phyloP scores from a whole-genome alignment of 2,797 vertebrate species.

The Acrossocheilus wenchowensis region DNA sequence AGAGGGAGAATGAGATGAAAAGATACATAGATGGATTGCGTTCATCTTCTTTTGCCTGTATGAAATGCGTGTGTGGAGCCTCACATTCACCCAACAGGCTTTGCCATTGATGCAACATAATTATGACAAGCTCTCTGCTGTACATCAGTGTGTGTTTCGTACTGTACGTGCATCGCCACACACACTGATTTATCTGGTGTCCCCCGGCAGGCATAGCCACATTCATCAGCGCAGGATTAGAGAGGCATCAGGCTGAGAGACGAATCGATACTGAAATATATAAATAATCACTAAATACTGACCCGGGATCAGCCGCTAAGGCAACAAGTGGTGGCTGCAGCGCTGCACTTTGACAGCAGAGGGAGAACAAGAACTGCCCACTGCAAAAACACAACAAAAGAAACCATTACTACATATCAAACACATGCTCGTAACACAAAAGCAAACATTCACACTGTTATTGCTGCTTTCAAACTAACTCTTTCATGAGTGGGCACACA shows the following conservation, averaged over 20 bases:
- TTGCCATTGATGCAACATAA: slow-evolving; percentile 56
- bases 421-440: not conserved
- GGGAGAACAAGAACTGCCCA: slow-evolving; percentile 59
- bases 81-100: slow-evolving; percentile 31
- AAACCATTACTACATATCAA: slow-evolving; percentile 22
- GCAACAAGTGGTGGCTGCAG: slow-evolving; percentile 63
- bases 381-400: not conserved
- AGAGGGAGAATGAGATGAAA: slow-evolving; percentile 35
- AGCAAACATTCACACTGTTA: slow-evolving; percentile 10
- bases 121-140: slow-evolving; percentile 59
- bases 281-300: slow-evolving; percentile 67
- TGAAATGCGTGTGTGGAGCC: slow-evolving; percentile 32
- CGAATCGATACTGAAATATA: slow-evolving; percentile 78
- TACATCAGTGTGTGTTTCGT: slow-evolving; percentile 48
- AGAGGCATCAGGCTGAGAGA: slow-evolving; percentile 70
- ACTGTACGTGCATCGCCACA: slow-evolving; percentile 20
- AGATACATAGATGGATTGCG: slow-evolving; percentile 58
- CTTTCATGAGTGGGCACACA: not conserved
- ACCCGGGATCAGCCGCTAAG: slow-evolving; percentile 13
- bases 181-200: slow-evolving; percentile 62
- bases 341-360: slow-evolving; percentile 53
- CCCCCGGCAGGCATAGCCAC: slow-evolving; percentile 63
- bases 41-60: slow-evolving; percentile 9
- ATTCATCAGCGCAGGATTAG: slow-evolving; percentile 77
- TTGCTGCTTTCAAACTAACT: not conserved